Conservation (phyloP, 2,888 invertebrate genomes). For the Philhelius pedissequus region DNA sequence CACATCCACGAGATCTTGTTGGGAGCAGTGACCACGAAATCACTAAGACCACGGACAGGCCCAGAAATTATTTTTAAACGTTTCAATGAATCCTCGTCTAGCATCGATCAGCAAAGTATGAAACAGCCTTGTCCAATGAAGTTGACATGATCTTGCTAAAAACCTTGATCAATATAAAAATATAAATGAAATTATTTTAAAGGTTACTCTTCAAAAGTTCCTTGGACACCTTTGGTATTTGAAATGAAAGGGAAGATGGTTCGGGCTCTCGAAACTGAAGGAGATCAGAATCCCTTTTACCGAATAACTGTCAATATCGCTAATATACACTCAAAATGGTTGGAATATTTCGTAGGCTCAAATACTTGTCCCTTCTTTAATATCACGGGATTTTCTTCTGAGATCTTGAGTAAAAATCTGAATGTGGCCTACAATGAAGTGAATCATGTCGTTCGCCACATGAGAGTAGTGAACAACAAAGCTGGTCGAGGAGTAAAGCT, state of each 20-base stretch:
- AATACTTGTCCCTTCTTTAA: background rate
- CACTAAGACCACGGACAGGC: background rate
- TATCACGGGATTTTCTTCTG: background rate
- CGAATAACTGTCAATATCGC: background rate
- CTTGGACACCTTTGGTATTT: background rate
- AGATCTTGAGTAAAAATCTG: too few species aligned
- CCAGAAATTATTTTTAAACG: background rate
- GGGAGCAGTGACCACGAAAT: background rate
- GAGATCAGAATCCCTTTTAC: background rate
- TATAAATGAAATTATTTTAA: too few species aligned
- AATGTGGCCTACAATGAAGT: too few species aligned
- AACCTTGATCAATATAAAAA: too few species aligned
- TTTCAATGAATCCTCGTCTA: background rate
- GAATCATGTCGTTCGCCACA: too few species aligned
- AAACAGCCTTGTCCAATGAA: background rate
- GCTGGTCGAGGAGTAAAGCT: too few species aligned
- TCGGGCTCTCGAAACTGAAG: background rate
- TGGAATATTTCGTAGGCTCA: constrained; percentile 5
- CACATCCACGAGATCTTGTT: background rate
- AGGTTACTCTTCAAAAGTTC: too few species aligned
- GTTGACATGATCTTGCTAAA: too few species aligned
- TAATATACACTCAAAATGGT: background rate
- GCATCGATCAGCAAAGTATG: too few species aligned
- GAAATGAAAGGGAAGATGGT: background rate
- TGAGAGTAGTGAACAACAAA: too few species aligned